These are phyloP conservation scores for Anomalospiza imberbis DNA, from an alignment of 2,797 vertebrate species.

Conservation along the genomic window DNA sequence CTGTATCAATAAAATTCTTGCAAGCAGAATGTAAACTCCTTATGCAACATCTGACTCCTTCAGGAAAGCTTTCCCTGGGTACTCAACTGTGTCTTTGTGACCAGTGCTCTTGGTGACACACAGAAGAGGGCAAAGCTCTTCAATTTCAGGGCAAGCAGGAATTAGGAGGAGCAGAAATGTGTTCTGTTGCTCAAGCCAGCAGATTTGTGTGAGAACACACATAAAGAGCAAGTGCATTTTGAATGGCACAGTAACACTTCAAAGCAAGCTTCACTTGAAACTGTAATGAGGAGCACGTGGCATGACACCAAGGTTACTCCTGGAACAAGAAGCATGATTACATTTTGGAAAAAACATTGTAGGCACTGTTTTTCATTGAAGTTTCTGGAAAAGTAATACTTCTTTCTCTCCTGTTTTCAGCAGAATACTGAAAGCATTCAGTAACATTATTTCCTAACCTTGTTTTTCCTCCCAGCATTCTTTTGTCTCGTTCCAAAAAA, in stretches of 20 bases:
- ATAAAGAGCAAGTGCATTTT: neutral
- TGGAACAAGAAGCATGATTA: neutral
- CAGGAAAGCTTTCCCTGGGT: neutral
- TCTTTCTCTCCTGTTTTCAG: neutral
- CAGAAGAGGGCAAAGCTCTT: neutral
- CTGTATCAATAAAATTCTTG: neutral
- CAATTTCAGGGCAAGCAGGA: neutral
- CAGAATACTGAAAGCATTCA: neutral
- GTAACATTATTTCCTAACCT: neutral
- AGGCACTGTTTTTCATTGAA: neutral
- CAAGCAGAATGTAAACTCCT: neutral
- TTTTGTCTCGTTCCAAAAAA: neutral
- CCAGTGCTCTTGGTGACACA: neutral
- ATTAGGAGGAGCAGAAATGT: neutral
- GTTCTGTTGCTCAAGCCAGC: neutral
- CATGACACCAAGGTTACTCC: neutral
- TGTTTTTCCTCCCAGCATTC: neutral
- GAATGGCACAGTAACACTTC: neutral
- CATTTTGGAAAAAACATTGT: neutral
- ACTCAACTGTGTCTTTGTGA: neutral
- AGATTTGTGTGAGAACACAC: neutral
- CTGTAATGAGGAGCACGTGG: neutral
- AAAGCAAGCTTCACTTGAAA: neutral
- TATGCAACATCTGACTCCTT: rapidly evolving
- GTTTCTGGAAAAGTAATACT: neutral